These are phyloP conservation scores for Trimorus sp. DNA, from an alignment of 2,888 invertebrate genomes.

Conservation along the genomic window DNA sequence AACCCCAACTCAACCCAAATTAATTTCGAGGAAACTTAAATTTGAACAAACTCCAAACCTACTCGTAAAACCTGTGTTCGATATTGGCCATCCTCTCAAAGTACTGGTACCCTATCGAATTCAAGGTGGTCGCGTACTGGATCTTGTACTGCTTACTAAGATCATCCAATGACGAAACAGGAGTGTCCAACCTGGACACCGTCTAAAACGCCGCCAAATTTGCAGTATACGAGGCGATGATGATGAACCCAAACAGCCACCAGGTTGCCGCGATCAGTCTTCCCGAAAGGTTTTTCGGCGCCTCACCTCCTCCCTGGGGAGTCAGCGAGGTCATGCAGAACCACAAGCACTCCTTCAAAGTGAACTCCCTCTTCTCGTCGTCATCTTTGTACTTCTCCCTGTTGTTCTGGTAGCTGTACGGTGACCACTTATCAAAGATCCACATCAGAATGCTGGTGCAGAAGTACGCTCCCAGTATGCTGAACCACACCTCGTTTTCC, in stretches of 20 bases:
- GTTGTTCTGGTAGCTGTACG: constrained; percentile 98
- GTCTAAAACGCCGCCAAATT: constrained; percentile 99
- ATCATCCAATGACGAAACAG: constrained; percentile 96
- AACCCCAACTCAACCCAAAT: too few species aligned
- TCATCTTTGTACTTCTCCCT: constrained; percentile 95
- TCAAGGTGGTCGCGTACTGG: constrained; percentile 95
- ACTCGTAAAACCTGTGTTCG: constrained; percentile 97
- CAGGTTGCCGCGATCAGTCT: constrained; percentile 97
- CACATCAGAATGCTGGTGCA: constrained; percentile 97
- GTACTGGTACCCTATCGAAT: constrained; percentile 95
- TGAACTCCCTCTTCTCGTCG: constrained; percentile 96
- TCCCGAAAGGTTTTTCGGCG: constrained; percentile 97
- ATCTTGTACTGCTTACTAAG: constrained; percentile 98
- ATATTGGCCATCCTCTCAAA: constrained; percentile 98
- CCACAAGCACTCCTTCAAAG: constrained; percentile 98
- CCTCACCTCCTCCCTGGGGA: constrained; percentile 97
- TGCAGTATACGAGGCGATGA: constrained; percentile 99
- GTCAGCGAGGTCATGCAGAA: constrained; percentile 99
- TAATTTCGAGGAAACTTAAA: background rate
- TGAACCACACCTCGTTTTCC: constrained; percentile 98
- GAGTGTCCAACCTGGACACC: constrained; percentile 94
- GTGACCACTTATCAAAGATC: constrained; percentile 98
- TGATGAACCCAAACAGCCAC: constrained; percentile 99
- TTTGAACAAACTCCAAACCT: constrained; percentile 77
- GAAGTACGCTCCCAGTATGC: constrained; percentile 96